These are phyloP conservation scores for Ditula angustiorana DNA, from an alignment of 2,888 invertebrate genomes.

Conservation along the genomic window DNA sequence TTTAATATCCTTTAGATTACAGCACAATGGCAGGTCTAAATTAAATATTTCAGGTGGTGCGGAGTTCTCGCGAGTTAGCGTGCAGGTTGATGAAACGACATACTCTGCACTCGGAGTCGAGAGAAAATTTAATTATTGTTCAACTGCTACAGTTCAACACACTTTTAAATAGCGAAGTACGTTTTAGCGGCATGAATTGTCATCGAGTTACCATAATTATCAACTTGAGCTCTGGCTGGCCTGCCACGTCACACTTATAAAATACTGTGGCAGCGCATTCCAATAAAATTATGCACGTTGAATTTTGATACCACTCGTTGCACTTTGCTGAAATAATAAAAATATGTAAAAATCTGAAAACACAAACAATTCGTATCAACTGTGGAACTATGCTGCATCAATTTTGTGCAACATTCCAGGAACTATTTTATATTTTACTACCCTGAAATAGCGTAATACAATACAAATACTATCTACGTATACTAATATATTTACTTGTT, in stretches of 20 bases:
- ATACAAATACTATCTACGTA: too few species aligned
- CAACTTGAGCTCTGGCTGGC: slow-evolving; percentile 30
- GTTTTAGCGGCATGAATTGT: slow-evolving; percentile 73
- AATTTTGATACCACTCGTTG: slow-evolving; percentile 26
- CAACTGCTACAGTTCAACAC: slow-evolving; percentile 74
- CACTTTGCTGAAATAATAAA: slow-evolving; percentile 9
- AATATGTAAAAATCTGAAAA: slow-evolving; percentile 2
- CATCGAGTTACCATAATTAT: slow-evolving; percentile 69
- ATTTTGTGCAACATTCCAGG: neutral
- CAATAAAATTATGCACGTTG: slow-evolving; percentile 31
- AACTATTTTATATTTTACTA: neutral
- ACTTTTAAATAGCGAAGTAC: slow-evolving; percentile 75
- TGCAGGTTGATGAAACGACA: slow-evolving; percentile 77
- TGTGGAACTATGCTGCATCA: neutral
- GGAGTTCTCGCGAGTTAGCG: slow-evolving; percentile 69
- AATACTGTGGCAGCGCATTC: slow-evolving; percentile 28
- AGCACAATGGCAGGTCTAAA: slow-evolving; percentile 66
- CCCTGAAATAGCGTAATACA: neutral
- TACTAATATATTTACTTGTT: too few species aligned
- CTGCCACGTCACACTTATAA: slow-evolving; percentile 31
- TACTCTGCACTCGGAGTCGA: slow-evolving; percentile 70
- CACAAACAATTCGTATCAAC: slow-evolving; percentile 3
- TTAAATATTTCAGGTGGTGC: slow-evolving; percentile 80
- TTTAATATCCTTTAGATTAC: slow-evolving; percentile 74
- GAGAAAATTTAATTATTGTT: slow-evolving; percentile 82